These are phyloP conservation scores for Ornithoptera alexandrae DNA, from an alignment of 2,888 invertebrate species.

Conservation along the genomic window DNA sequence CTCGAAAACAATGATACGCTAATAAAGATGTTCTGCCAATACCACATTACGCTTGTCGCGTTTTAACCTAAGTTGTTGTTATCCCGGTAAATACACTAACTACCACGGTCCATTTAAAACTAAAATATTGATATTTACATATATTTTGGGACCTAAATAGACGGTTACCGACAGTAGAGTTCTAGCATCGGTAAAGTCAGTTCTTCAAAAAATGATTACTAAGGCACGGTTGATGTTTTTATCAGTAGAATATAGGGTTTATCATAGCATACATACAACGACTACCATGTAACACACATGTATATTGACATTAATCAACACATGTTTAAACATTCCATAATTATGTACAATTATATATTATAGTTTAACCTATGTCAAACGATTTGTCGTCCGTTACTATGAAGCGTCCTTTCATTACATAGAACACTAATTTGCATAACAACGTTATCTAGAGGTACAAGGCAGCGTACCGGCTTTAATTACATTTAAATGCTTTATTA, in stretches of 20 bases:
- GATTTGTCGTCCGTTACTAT: background rate
- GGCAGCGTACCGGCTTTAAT: conserved; percentile 13
- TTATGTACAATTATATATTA: background rate
- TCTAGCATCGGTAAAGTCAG: background rate
- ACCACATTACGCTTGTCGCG: too few species aligned
- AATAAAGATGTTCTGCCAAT: too few species aligned
- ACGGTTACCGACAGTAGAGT: background rate
- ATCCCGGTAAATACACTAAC: too few species aligned
- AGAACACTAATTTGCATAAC: conserved; percentile 33
- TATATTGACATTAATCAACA: background rate
- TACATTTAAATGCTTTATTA: background rate
- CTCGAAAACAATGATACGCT: too few species aligned
- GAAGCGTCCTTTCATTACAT: background rate
- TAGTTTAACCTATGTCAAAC: conserved; percentile 1
- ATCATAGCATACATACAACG: background rate
- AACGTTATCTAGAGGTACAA: conserved; percentile 42
- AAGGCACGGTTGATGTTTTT: background rate
- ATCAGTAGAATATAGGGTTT: background rate
- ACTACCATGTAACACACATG: background rate
- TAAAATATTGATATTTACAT: background rate
- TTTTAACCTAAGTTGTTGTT: too few species aligned
- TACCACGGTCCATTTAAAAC: too few species aligned
- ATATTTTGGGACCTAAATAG: too few species aligned
- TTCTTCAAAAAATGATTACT: background rate
- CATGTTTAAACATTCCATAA: background rate